A percentile compares a stretch with the other conserved stretches of the same genome.
phyloP scores from a whole-genome alignment of 1,140 invertebrate species.

The Mamestra configurata region DNA sequence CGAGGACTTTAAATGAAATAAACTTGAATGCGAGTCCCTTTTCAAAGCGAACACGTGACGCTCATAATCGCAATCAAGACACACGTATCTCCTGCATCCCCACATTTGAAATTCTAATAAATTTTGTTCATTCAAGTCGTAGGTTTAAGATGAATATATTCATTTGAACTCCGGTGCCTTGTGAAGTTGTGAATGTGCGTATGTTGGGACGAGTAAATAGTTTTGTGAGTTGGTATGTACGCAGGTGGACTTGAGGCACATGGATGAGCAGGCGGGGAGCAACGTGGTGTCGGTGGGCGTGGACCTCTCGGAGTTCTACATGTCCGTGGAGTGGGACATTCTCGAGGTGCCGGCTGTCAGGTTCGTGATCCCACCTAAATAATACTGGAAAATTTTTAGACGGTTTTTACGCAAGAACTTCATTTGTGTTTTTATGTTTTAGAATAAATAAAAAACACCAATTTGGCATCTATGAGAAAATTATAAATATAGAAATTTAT shows the following conservation, averaged over 20 bases:
- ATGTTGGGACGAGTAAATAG: constrained; percentile 43
- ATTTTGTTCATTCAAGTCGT: constrained; percentile 24
- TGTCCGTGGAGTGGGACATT: constrained; percentile 99
- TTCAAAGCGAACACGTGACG: background rate
- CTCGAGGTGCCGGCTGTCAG: constrained; percentile 97
- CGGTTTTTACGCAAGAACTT: too few relatives aligned
- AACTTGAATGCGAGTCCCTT: background rate
- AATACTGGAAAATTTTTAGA: too few relatives aligned
- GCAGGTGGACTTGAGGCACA: constrained; percentile 96
- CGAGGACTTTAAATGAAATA: background rate
- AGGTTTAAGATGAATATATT: constrained; percentile 28
- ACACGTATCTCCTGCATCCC: constrained; percentile 24
- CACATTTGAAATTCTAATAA: constrained; percentile 34
- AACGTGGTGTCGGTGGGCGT: constrained; percentile 96
- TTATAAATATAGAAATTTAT: too few relatives aligned
- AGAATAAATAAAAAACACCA: too few relatives aligned
- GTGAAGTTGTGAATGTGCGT: background rate
- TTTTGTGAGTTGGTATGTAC: constrained; percentile 62
- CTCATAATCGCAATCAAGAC: constrained; percentile 25
- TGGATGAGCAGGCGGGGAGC: constrained; percentile 94
- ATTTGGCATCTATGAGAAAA: too few relatives aligned
- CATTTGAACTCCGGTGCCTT: constrained; percentile 46
- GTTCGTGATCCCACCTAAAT: constrained; percentile 86
- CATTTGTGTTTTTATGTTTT: too few relatives aligned
- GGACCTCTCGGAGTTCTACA: constrained; percentile 98